Conservation (phyloP, 2,113 vertebrate species). For the Corvus hawaiiensis region DNA sequence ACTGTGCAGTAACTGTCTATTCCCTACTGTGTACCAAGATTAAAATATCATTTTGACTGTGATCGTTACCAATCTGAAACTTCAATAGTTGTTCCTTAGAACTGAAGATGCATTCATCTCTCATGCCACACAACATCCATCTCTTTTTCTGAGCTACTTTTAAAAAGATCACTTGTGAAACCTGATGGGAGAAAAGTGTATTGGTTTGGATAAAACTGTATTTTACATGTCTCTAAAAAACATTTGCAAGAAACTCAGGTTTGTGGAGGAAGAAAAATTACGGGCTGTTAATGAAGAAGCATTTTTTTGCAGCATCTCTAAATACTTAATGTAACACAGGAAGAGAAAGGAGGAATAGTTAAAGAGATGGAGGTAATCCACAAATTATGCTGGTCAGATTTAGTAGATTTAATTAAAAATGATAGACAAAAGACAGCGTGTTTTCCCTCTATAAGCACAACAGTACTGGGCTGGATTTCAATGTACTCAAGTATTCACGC, state of each 20-base stretch:
- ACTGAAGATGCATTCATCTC: conserved; percentile 61
- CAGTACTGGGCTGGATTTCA: background rate
- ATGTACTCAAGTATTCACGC: background rate
- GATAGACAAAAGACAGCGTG: background rate
- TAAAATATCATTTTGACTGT: conserved; percentile 54
- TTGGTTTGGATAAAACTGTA: conserved; percentile 7
- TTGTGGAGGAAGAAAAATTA: background rate
- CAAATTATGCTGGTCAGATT: background rate
- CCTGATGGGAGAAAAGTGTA: conserved; percentile 6
- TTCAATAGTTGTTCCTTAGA: conserved; percentile 57
- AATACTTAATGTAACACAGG: background rate
- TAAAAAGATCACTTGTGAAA: conserved; percentile 26
- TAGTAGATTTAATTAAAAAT: background rate
- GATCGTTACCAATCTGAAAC: conserved; percentile 55
- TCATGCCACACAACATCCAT: conserved; percentile 29
- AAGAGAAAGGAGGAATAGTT: background rate
- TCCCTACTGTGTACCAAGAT: conserved; percentile 65
- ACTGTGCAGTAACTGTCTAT: conserved; percentile 67
- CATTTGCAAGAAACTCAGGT: background rate
- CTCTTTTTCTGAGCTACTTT: conserved; percentile 19
- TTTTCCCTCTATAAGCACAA: background rate
- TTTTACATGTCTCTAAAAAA: conserved; percentile 34
- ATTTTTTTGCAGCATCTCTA: background rate
- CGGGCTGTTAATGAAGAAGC: background rate
- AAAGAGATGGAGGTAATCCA: background rate